Base-by-base conservation (phyloP, 2,888 invertebrate species). In the Pegoplata infirma region DNA sequence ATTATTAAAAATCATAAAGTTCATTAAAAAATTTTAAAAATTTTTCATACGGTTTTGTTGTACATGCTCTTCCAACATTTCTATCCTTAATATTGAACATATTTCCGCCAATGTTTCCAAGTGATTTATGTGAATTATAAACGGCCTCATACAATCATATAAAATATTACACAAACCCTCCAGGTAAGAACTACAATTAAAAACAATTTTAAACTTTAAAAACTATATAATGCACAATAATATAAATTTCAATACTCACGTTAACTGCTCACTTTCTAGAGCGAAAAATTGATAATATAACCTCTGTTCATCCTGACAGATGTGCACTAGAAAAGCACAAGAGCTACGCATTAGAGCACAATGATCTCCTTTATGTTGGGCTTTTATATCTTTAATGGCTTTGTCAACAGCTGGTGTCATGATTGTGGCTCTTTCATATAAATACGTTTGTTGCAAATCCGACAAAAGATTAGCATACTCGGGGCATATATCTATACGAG, bases 41-140 rank as follows among this genome's bases (percentile, higher is more conserved):
- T n/a, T n/a, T n/a, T n/a, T n/a, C 93, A 92, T 88, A 94, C 95
- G 93, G 86, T 95, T 96, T 83, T 94, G 94, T 81, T 94, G 93
- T 16, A 96, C 96, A 85, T 97, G 96, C 84, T 97, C 98, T 85
- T 97, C 97, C 8, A 98, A 91, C 92, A 98, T 96, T 90, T 98
- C 97, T 66, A 95, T 93, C 79, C 97, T 92, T 44, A 99, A 90
- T 82, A 99, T 98, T 47, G 96, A 95, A 87, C 99, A 99, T 59
- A 99, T 93, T 89, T 99, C 99, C 0, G 98, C 97, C 21, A 99
- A 91, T 0, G 99, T 98, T 91, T 99, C 99, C 86, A 99, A 91
- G 89, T 99, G 99, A 87, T 98, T 97, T 79, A 99, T 96, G 89
- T 98, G 97, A 80, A 99, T 98, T 69, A 99, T 94, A 83, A 96